These are phyloP conservation scores for Penaeus vannamei DNA, from an alignment of 1,140 invertebrate species.

Conservation along the genomic window DNA sequence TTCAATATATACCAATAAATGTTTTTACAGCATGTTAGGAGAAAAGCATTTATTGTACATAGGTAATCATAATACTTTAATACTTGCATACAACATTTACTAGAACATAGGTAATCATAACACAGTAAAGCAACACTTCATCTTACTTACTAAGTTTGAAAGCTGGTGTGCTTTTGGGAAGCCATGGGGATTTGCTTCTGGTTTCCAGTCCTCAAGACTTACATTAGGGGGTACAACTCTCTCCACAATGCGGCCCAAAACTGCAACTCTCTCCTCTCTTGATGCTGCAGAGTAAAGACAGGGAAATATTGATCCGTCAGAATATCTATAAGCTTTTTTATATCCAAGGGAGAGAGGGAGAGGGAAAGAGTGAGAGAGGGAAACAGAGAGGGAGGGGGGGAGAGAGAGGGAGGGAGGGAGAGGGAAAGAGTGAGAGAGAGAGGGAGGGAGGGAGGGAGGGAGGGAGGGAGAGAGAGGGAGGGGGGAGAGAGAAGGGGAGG, in stretches of 20 bases:
- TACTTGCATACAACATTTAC: too few species aligned
- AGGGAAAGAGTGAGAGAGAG: too few species aligned
- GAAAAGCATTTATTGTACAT: too few species aligned
- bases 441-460: too few species aligned
- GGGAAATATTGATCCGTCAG: neutral
- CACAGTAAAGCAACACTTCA: neutral
- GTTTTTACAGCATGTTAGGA: neutral
- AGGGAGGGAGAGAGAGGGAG: too few species aligned
- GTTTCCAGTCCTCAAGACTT: conserved; percentile 34
- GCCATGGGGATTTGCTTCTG: neutral
- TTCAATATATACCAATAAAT: neutral
- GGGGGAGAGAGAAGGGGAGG: too few species aligned
- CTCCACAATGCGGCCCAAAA: conserved; percentile 42
- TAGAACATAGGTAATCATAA: neutral
- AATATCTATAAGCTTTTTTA: neutral
- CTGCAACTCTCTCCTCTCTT: conserved; percentile 10
- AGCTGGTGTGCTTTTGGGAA: conserved; percentile 13
- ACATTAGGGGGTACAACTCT: neutral
- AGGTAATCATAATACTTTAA: too few species aligned
- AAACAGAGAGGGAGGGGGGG: too few species aligned
- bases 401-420: too few species aligned
- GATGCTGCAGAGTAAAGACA: neutral
- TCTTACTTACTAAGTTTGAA: neutral
- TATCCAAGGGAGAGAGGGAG: neutral
- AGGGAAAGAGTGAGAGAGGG: too few species aligned